phyloP scores from a whole-genome alignment of 2,113 vertebrate species.

The Macquaria ambigua region DNA sequence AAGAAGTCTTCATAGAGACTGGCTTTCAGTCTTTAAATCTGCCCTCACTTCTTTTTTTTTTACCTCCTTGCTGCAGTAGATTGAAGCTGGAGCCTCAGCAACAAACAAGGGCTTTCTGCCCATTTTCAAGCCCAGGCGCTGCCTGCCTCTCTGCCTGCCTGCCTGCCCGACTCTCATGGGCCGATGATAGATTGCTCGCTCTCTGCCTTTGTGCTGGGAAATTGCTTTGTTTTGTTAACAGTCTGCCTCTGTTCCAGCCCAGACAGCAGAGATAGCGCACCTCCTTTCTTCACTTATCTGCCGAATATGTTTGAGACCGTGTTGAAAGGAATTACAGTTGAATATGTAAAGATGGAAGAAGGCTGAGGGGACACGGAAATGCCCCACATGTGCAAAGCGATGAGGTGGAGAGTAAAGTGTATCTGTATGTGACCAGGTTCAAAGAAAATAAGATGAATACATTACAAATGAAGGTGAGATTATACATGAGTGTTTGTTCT shows the following conservation, averaged over 20 bases:
- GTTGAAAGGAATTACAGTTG: constrained; percentile 43
- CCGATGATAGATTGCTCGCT: constrained; percentile 79
- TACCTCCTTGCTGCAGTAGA: constrained; percentile 45
- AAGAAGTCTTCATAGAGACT: constrained; percentile 30
- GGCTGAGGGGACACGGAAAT: background rate
- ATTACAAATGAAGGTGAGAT: constrained; percentile 7
- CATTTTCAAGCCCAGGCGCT: constrained; percentile 20
- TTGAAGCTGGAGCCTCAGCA: constrained; percentile 55
- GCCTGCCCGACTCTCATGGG: constrained; percentile 56
- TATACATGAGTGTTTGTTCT: background rate
- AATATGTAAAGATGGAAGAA: constrained; percentile 20
- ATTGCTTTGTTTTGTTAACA: constrained; percentile 83
- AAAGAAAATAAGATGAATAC: background rate
- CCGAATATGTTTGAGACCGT: constrained; percentile 26
- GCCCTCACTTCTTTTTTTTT: constrained; percentile 17
- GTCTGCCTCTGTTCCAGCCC: constrained; percentile 61
- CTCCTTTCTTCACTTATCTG: constrained; percentile 62
- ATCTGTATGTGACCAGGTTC: background rate
- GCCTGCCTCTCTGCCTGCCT: constrained; percentile 23
- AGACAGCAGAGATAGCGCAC: constrained; percentile 61
- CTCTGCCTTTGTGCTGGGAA: constrained; percentile 74
- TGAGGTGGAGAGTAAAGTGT: background rate
- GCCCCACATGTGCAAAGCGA: background rate
- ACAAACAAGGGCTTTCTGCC: constrained; percentile 60
- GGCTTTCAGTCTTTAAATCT: constrained; percentile 52